Percentiles rank a stretch among this genome's conserved stretches.
Conservation (phyloP, 2,797 vertebrate genomes). For the Lacerta viridis region DNA sequence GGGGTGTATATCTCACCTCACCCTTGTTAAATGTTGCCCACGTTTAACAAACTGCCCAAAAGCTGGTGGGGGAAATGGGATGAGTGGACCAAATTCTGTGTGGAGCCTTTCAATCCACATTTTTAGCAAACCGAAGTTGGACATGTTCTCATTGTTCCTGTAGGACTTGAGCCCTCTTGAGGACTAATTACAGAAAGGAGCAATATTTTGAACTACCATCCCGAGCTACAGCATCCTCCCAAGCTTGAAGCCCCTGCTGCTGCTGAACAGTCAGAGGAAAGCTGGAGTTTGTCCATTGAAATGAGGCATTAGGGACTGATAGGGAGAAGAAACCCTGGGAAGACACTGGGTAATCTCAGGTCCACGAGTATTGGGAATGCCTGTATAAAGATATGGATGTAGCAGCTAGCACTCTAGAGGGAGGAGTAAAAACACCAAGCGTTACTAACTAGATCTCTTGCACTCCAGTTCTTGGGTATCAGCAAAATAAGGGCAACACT, state of each 20-base stretch:
- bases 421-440: not conserved
- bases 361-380: not conserved
- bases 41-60: not conserved
- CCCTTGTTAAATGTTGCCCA: not conserved
- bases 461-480: not conserved
- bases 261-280: not conserved
- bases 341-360: too few relatives aligned
- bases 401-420: not conserved
- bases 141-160: not conserved
- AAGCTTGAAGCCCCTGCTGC: not conserved
- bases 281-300: too few relatives aligned
- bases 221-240: not conserved
- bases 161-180: not conserved
- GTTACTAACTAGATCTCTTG: not conserved
- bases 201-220: not conserved
- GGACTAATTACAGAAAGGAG: not conserved
- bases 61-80: not conserved
- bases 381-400: not conserved
- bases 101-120: not conserved
- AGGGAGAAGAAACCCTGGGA: too few relatives aligned
- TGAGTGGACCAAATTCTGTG: not conserved
- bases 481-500: not conserved
- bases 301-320: too few relatives aligned
- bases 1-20: not conserved
- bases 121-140: not conserved